A percentile compares a stretch with the other conserved stretches of the same genome.
phyloP scores from a whole-genome alignment of 2,113 vertebrate species.

The Notothenia coriiceps region DNA sequence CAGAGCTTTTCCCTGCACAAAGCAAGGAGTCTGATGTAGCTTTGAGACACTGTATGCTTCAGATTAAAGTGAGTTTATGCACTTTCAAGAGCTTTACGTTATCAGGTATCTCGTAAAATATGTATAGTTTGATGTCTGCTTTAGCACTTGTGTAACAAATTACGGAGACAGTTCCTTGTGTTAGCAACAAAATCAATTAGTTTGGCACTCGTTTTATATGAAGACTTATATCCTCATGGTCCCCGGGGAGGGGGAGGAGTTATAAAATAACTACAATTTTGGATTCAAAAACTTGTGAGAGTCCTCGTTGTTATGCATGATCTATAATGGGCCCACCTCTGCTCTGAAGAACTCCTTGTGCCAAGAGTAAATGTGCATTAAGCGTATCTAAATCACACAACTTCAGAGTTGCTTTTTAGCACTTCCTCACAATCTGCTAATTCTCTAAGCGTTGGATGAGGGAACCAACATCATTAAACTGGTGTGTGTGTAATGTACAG shows the following conservation, averaged over 20 bases:
- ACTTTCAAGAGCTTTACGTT: background rate
- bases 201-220: background rate
- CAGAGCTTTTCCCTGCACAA: conserved; percentile 5
- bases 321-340: conserved; percentile 68
- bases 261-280: conserved; percentile 43
- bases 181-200: conserved; percentile 8
- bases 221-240: conserved; percentile 1
- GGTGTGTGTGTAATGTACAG: too few species aligned
- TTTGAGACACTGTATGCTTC: conserved; percentile 13
- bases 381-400: conserved; percentile 54
- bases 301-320: conserved; percentile 42
- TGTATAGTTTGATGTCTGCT: conserved; percentile 11
- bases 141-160: conserved; percentile 15
- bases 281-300: conserved; percentile 29
- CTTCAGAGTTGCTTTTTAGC: conserved; percentile 54
- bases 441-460: conserved; percentile 62
- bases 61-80: conserved; percentile 21
- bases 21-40: conserved; percentile 21
- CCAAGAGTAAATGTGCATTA: conserved; percentile 64
- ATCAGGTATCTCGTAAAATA: conserved; percentile 2
- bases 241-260: background rate
- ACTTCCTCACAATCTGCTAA: conserved; percentile 61
- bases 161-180: background rate
- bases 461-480: conserved; percentile 48
- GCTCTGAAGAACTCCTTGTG: conserved; percentile 45